Conservation (phyloP, 2,113 vertebrate species). For the Phasianus colchicus region DNA sequence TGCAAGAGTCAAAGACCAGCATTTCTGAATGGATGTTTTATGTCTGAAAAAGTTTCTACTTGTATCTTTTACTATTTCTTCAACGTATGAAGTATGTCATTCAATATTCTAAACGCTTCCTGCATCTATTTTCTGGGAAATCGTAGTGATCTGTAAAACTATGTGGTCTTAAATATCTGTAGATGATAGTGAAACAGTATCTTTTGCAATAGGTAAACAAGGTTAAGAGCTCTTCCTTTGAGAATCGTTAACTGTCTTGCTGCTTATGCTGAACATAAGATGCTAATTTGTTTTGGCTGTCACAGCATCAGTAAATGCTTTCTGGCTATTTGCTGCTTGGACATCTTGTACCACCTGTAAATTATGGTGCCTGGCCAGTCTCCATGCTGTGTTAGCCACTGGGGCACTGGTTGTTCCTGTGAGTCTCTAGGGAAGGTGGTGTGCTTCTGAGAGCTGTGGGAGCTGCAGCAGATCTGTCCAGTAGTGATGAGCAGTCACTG, state of each 20-base stretch:
- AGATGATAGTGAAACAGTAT: neutral
- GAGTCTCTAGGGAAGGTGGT: neutral
- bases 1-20: neutral
- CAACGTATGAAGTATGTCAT: neutral
- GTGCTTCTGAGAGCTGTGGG: neutral
- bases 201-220: neutral
- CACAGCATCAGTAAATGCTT: neutral
- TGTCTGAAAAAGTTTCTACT: neutral
- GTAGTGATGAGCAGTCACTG: no score
- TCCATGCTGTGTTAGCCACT: neutral
- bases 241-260: neutral
- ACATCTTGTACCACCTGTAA: conserved; percentile 28
- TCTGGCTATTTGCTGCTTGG: neutral
- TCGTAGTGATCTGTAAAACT: neutral
- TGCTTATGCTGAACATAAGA: neutral
- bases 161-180: neutral
- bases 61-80: neutral
- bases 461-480: neutral
- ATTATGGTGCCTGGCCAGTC: neutral
- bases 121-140: neutral
- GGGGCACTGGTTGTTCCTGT: neutral
- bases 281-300: neutral
- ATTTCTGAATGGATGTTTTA: neutral
- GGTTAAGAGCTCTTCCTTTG: conserved; percentile 1
- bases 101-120: neutral